These are phyloP conservation scores for Clunio marinus DNA, from an alignment of 2,888 invertebrate genomes.

Conservation along the genomic window DNA sequence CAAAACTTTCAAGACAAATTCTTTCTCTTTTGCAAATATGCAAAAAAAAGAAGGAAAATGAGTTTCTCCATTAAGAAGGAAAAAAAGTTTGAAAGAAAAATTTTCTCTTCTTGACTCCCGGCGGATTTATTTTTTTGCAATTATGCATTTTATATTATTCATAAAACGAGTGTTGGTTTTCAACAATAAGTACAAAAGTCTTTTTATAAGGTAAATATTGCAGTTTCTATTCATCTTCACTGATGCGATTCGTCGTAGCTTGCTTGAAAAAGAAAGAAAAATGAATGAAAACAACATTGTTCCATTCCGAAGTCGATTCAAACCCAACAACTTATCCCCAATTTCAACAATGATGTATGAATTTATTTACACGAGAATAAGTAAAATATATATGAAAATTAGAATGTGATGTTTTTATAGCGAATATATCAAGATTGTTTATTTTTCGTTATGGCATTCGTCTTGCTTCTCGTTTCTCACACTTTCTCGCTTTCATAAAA, in stretches of 20 bases:
- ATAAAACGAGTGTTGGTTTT: background rate
- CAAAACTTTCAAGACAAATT: no score
- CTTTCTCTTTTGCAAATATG: background rate
- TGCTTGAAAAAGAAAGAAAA: background rate
- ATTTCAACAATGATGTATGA: conserved; percentile 28
- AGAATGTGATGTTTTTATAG: conserved; percentile 32
- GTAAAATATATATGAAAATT: conserved; percentile 30
- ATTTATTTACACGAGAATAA: conserved; percentile 25
- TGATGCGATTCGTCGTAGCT: background rate
- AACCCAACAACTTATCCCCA: background rate
- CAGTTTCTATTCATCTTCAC: conserved; percentile 1
- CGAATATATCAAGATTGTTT: conserved; percentile 38
- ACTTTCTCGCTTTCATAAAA: no score
- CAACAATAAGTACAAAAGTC: background rate
- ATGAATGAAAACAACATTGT: background rate
- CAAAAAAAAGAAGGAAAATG: background rate
- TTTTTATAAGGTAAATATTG: background rate
- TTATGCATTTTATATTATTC: conserved; percentile 16
- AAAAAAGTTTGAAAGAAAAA: no score
- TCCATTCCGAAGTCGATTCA: background rate
- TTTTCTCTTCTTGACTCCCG: no score
- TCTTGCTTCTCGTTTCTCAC: no score
- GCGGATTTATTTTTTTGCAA: conserved; percentile 8
- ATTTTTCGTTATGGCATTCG: conserved; percentile 29
- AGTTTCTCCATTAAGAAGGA: no score